A percentile compares a stretch with the other conserved stretches of the same genome.
Evolutionary conservation across 2,888 invertebrate species (phyloP).

Genomic region (Leptinotarsa juncta): DNA sequence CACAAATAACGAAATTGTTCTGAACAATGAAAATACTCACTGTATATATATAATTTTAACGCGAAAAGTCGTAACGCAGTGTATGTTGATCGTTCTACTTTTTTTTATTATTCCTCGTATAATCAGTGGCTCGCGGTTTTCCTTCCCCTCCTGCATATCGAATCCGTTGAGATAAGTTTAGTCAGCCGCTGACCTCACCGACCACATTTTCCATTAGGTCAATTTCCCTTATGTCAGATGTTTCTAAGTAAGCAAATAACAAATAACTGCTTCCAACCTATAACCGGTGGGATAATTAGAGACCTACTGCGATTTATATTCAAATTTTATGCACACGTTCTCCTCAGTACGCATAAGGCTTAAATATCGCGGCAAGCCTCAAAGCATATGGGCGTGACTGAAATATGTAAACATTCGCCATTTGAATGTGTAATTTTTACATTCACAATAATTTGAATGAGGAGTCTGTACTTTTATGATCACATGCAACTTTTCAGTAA

Average conservation of each 20-base stretch:
- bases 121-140: background rate
- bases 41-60: no score
- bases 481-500: background rate
- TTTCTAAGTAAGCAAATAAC: conserved; percentile 33
- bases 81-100: no score
- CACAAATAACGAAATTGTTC: no score
- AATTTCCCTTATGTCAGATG: conserved; percentile 37
- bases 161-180: conserved; percentile 22
- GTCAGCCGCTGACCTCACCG: conserved; percentile 35
- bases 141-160: conserved; percentile 8
- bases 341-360: conserved; percentile 30
- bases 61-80: no score
- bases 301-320: conserved; percentile 40
- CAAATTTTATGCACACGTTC: conserved; percentile 44
- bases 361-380: conserved; percentile 36
- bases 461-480: conserved; percentile 1
- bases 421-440: conserved; percentile 32
- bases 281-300: conserved; percentile 43
- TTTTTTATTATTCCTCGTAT: background rate
- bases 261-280: conserved; percentile 36
- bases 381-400: conserved; percentile 37
- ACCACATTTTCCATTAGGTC: conserved; percentile 35
- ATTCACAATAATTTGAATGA: conserved; percentile 17
- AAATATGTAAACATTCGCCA: conserved; percentile 31
- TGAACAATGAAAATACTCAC: no score